These are phyloP conservation scores for Xiphorhynchus elegans DNA, from an alignment of 2,113 vertebrate species.

Conservation along the genomic window DNA sequence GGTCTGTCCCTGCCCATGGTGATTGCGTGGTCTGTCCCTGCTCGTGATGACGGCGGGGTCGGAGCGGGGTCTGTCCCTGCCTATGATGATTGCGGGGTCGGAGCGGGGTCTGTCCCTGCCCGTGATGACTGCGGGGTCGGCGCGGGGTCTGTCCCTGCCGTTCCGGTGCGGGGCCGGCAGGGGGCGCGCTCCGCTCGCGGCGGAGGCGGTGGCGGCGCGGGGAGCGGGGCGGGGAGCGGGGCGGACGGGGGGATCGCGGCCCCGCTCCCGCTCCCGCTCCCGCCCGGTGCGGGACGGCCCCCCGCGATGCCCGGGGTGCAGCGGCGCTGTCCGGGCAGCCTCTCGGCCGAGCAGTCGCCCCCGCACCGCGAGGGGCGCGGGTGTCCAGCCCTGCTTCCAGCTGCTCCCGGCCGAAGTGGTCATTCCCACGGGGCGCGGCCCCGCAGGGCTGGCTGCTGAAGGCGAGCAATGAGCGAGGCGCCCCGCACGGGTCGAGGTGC, in stretches of 20 bases:
- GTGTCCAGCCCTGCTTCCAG: neutral
- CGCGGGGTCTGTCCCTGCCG: too few species aligned
- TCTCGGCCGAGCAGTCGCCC: neutral
- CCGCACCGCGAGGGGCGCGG: too few species aligned
- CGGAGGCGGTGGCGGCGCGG: neutral
- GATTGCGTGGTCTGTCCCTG: too few species aligned
- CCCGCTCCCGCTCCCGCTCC: too few species aligned
- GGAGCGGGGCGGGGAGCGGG: too few species aligned
- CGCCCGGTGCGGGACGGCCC: neutral
- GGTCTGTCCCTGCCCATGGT: too few species aligned
- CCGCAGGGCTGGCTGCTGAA: neutral
- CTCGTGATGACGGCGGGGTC: too few species aligned
- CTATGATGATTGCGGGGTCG: too few species aligned
- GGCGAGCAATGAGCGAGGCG: fast-evolving
- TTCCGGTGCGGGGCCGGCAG: neutral
- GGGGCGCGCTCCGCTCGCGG: neutral
- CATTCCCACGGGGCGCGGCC: fast-evolving
- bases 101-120: too few species aligned
- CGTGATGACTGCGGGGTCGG: neutral
- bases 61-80: neutral
- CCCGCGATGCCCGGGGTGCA: neutral
- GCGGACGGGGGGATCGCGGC: neutral
- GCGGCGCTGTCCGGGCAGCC: neutral
- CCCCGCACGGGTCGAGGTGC: neutral
- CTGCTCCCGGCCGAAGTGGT: neutral